phyloP scores from a whole-genome alignment of 1,140 invertebrate genomes.

The Drosophila funebris region DNA sequence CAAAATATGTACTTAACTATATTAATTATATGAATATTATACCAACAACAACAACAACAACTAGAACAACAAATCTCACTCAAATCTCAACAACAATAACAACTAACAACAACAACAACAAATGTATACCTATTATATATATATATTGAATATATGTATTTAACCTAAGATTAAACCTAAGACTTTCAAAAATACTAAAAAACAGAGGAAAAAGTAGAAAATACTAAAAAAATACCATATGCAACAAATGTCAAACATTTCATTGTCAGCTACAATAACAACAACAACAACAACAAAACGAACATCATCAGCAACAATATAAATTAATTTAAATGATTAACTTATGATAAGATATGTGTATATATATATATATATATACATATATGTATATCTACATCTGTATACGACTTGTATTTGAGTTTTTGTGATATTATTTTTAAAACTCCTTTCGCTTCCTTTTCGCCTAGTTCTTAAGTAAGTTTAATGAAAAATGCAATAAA shows the following conservation, averaged over 20 bases:
- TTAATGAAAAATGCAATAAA: slow-evolving; percentile 26
- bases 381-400: slow-evolving; percentile 22
- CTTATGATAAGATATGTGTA: slow-evolving; percentile 33
- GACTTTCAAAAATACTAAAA: slow-evolving; percentile 29
- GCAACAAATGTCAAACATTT: slow-evolving; percentile 70
- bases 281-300: slow-evolving; percentile 14
- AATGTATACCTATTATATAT: slow-evolving; percentile 41
- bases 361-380: slow-evolving; percentile 29
- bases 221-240: slow-evolving; percentile 11
- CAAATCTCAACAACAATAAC: slow-evolving; percentile 55
- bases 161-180: slow-evolving; percentile 74
- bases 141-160: slow-evolving; percentile 43
- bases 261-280: slow-evolving; percentile 27
- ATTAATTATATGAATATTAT: slow-evolving; percentile 31
- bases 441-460: slow-evolving; percentile 65
- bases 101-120: slow-evolving; percentile 15
- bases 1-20: slow-evolving; percentile 42
- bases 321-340: slow-evolving; percentile 26
- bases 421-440: slow-evolving; percentile 81
- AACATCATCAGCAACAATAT: slow-evolving; percentile 25
- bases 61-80: slow-evolving; percentile 19
- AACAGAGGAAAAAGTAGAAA: neutral
- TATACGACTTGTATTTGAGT: slow-evolving; percentile 79
- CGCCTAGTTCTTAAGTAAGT: slow-evolving; percentile 37
- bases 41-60: slow-evolving; percentile 34